phyloP scores from a whole-genome alignment of 1,140 invertebrate genomes.

The Drosophila truncata region DNA sequence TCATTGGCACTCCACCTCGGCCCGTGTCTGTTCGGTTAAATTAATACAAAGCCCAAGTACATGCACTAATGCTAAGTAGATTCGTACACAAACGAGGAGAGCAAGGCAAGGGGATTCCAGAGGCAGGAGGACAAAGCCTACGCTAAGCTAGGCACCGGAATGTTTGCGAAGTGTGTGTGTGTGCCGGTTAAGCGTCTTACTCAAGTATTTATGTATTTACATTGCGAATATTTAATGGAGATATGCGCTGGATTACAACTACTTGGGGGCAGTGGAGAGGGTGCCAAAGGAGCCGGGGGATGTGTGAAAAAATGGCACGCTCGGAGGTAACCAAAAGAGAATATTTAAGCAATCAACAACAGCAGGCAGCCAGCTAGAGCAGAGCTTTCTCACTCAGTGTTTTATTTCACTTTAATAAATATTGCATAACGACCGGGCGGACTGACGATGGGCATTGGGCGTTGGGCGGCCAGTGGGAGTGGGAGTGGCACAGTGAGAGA shows the following conservation, averaged over 20 bases:
- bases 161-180: constrained; percentile 30
- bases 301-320: constrained; percentile 68
- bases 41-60: constrained; percentile 79
- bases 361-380: constrained; percentile 6
- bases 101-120: not conserved
- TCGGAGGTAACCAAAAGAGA: constrained; percentile 68
- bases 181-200: constrained; percentile 76
- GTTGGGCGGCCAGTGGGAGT: not conserved
- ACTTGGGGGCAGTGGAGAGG: constrained; percentile 15
- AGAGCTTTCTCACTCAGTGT: constrained; percentile 13
- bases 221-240: constrained; percentile 81
- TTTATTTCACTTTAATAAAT: constrained; percentile 78
- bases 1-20: constrained; percentile 9
- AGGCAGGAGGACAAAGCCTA: constrained; percentile 46
- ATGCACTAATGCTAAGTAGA: constrained; percentile 77
- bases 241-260: constrained; percentile 79
- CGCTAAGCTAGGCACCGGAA: constrained; percentile 67
- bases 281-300: constrained; percentile 12
- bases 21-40: constrained; percentile 70
- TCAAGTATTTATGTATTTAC: constrained; percentile 82
- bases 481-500: constrained; percentile 5
- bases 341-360: constrained; percentile 76
- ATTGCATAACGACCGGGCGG: constrained; percentile 63
- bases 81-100: constrained; percentile 44
- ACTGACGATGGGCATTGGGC: not conserved